A percentile compares a stretch with the other conserved stretches of the same genome.
Conservation (phyloP, 2,888 invertebrate genomes). For the Nomada fucata region DNA sequence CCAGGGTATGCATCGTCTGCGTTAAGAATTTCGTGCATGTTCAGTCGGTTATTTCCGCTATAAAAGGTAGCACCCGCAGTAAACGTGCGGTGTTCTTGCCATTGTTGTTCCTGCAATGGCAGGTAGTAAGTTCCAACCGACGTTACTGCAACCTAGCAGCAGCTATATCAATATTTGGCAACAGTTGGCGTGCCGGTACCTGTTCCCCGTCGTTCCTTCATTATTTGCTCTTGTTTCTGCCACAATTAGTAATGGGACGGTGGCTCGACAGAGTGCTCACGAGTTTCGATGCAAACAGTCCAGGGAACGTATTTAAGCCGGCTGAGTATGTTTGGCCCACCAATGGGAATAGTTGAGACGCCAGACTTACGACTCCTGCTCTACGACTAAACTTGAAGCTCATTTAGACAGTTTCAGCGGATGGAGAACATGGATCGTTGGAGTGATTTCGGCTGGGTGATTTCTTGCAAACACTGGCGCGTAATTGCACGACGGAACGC, state of each 20-base stretch:
- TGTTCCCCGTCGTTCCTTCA: conserved; percentile 52
- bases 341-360: conserved; percentile 54
- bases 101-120: not conserved
- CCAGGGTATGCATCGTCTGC: conserved; percentile 10
- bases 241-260: conserved; percentile 59
- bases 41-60: conserved; percentile 14
- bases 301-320: conserved; percentile 48
- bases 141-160: conserved; percentile 47
- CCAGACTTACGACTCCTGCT: conserved; percentile 38
- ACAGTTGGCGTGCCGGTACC: conserved; percentile 50
- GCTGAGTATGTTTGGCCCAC: conserved; percentile 37
- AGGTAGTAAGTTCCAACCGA: conserved; percentile 10
- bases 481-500: not conserved
- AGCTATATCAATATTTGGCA: conserved; percentile 64
- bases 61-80: conserved; percentile 23
- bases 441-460: conserved; percentile 17
- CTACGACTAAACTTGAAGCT: conserved; percentile 30
- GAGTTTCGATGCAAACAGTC: conserved; percentile 53
- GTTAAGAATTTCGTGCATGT: conserved; percentile 49
- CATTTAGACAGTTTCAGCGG: conserved; percentile 38
- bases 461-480: conserved; percentile 12
- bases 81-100: conserved; percentile 24
- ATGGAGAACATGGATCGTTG: conserved; percentile 17
- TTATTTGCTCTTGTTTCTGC: conserved; percentile 59
- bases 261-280: conserved; percentile 26